Percentiles rank a stretch among this genome's conserved stretches.
phyloP scores from a whole-genome alignment of 1,140 invertebrate genomes.

The Nasonia longicornis region DNA sequence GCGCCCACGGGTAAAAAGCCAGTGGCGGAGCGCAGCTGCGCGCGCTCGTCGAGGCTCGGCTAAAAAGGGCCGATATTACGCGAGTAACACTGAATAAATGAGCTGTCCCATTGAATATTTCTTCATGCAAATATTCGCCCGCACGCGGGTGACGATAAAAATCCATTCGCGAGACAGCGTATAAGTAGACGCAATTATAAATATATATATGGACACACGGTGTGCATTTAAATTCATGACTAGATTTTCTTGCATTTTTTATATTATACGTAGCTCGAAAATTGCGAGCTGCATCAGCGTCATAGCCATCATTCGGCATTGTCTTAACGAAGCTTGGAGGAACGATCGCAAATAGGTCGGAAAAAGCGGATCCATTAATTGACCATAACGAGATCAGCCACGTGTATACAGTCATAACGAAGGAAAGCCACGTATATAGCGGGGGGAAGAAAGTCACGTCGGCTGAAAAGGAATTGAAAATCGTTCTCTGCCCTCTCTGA shows the following conservation, averaged over 20 bases:
- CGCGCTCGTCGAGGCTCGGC: background rate
- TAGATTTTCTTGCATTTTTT: background rate
- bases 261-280: background rate
- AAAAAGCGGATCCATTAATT: conserved; percentile 14
- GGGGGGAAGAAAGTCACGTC: conserved; percentile 6
- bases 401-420: conserved; percentile 5
- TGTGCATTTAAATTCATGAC: background rate
- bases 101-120: conserved; percentile 30
- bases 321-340: background rate
- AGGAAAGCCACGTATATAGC: background rate
- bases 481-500: conserved; percentile 8
- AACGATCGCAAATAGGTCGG: background rate
- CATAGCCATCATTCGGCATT: background rate
- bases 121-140: conserved; percentile 29
- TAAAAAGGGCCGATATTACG: conserved; percentile 12
- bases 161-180: background rate
- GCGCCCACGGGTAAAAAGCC: background rate
- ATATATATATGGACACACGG: background rate
- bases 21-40: background rate
- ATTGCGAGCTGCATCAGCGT: no score
- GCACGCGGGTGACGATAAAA: background rate
- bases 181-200: background rate
- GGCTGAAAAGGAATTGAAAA: conserved; percentile 24
- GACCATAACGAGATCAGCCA: conserved; percentile 17
- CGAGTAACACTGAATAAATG: conserved; percentile 18